Evolutionary conservation across 2,113 vertebrate genomes (phyloP).

Genomic region (Pseudonaja textilis): DNA sequence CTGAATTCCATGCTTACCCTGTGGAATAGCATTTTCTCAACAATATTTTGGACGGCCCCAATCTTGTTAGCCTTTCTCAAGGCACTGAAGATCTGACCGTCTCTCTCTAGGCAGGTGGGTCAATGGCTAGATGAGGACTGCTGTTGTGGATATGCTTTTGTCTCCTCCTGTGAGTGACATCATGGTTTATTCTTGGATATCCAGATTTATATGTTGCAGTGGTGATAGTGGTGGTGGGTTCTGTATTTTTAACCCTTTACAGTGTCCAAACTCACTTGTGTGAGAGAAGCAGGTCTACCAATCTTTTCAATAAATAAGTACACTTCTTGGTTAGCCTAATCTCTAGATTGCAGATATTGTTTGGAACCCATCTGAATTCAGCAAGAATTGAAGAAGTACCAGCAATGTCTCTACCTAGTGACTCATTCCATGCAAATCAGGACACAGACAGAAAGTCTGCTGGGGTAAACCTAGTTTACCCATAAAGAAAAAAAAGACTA

Average conservation of each 20-base stretch:
- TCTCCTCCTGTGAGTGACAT: background rate
- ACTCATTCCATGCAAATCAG: background rate
- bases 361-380: background rate
- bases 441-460: background rate
- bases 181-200: background rate
- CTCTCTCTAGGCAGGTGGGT: background rate
- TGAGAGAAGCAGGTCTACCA: background rate
- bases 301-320: background rate
- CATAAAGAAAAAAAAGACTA: background rate
- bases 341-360: background rate
- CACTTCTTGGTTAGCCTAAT: background rate
- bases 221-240: background rate
- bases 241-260: background rate
- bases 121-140: background rate
- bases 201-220: background rate
- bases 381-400: background rate
- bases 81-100: background rate
- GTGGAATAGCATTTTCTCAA: background rate
- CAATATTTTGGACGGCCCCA: background rate
- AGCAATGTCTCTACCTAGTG: background rate
- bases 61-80: background rate
- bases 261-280: background rate
- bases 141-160: background rate
- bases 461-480: background rate
- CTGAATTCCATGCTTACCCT: background rate